Conservation (phyloP, 2,113 vertebrate species). For the Xyrauchen texanus region DNA sequence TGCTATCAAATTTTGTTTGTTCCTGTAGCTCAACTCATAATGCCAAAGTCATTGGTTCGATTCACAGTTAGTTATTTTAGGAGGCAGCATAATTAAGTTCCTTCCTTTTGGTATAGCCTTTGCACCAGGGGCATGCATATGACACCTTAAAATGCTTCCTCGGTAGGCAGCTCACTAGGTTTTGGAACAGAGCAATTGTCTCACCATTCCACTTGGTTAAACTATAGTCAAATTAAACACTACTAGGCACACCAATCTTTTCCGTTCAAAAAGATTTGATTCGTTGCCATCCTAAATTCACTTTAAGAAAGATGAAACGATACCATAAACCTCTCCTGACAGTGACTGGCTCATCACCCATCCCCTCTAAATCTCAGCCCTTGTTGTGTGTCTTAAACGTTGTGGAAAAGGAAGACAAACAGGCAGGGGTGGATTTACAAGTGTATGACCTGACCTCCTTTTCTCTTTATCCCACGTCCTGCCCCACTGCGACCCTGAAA, state of each 20-base stretch:
- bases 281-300: background rate
- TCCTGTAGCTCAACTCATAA: background rate
- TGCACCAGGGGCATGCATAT: too few species aligned
- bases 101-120: too few species aligned
- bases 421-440: constrained; percentile 64
- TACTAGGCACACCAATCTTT: background rate
- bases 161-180: background rate
- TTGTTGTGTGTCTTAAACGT: constrained; percentile 66
- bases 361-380: constrained; percentile 62
- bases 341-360: constrained; percentile 35
- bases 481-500: constrained; percentile 72
- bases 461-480: constrained; percentile 68
- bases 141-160: too few species aligned
- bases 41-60: too few species aligned
- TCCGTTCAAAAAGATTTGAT: background rate
- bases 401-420: constrained; percentile 65
- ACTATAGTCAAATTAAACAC: background rate
- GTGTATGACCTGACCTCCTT: constrained; percentile 60
- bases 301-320: constrained; percentile 38
- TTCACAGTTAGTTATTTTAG: too few species aligned
- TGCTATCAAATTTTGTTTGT: background rate
- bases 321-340: constrained; percentile 16
- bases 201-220: background rate
- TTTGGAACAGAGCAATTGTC: background rate
- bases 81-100: too few species aligned